Evolutionary conservation across 2,888 invertebrate genomes (phyloP).

Genomic region (Actias luna): DNA sequence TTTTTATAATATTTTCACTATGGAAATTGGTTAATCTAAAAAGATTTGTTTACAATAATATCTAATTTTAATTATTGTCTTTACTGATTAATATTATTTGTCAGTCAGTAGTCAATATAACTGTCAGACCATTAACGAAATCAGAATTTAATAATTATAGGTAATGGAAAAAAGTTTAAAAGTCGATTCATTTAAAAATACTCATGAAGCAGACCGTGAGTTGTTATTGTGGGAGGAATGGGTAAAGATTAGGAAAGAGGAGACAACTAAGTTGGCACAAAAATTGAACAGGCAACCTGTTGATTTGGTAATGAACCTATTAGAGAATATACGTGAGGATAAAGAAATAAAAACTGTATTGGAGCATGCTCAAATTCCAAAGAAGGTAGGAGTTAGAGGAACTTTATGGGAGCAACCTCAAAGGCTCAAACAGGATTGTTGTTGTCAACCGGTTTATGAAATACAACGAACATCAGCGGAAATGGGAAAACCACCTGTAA

Average conservation of each 20-base stretch:
- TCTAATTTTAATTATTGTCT: background rate
- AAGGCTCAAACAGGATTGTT: conserved; percentile 55
- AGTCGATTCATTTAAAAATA: conserved; percentile 23
- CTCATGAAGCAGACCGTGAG: conserved; percentile 51
- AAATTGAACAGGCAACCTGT: conserved; percentile 45
- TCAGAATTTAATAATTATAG: background rate
- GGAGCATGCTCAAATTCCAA: conserved; percentile 59
- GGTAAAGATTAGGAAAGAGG: conserved; percentile 62
- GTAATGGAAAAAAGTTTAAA: conserved; percentile 23
- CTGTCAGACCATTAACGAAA: background rate
- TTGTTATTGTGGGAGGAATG: conserved; percentile 68
- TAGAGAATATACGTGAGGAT: conserved; percentile 52
- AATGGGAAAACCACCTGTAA: conserved; percentile 48
- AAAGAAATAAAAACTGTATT: conserved; percentile 60
- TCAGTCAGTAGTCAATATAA: background rate
- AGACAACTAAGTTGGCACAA: conserved; percentile 46
- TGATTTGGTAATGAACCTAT: conserved; percentile 64
- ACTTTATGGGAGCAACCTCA: conserved; percentile 56
- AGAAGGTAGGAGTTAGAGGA: conserved; percentile 49
- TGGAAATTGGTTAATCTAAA: background rate
- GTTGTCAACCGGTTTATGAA: conserved; percentile 60
- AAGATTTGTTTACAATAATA: background rate
- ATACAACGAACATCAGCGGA: conserved; percentile 56
- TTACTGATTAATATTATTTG: no score
- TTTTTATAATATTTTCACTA: background rate